Conservation (phyloP, 2,888 invertebrate species). For the Melipona beecheii region DNA sequence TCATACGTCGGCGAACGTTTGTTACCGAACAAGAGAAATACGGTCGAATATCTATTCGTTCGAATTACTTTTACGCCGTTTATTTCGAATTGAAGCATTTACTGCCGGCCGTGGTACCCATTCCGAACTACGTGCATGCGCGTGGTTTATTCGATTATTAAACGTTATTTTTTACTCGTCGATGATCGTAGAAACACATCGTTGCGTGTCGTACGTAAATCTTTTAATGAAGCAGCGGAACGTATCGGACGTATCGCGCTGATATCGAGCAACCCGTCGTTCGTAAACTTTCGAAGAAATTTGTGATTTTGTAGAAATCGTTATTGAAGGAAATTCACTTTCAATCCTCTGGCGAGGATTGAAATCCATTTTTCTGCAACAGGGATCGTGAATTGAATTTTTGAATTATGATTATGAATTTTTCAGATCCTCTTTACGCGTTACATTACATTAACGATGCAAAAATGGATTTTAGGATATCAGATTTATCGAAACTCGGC, state of each 20-base stretch:
- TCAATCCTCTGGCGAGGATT: too few relatives aligned
- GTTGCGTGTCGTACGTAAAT: not conserved
- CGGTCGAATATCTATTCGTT: not conserved
- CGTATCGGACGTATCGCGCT: not conserved
- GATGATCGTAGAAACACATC: not conserved
- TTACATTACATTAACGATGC: too few relatives aligned
- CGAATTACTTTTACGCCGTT: conserved; percentile 11
- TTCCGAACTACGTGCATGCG: not conserved
- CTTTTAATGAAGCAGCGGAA: not conserved
- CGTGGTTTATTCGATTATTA: not conserved
- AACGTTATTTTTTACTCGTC: not conserved
- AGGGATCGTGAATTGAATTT: too few relatives aligned
- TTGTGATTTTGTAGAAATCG: not conserved
- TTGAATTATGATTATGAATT: too few relatives aligned
- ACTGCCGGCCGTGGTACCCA: not conserved
- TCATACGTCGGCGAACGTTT: not conserved
- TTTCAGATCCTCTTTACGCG: too few relatives aligned
- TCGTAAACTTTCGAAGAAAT: not conserved
- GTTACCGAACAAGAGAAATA: not conserved
- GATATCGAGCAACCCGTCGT: not conserved
- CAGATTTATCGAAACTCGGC: too few relatives aligned
- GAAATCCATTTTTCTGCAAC: too few relatives aligned
- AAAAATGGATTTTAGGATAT: too few relatives aligned
- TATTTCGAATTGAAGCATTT: not conserved
- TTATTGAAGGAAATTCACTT: too few relatives aligned